Evolutionary conservation across 1,140 invertebrate species (phyloP).

Genomic region (Agraylea sexmaculata): DNA sequence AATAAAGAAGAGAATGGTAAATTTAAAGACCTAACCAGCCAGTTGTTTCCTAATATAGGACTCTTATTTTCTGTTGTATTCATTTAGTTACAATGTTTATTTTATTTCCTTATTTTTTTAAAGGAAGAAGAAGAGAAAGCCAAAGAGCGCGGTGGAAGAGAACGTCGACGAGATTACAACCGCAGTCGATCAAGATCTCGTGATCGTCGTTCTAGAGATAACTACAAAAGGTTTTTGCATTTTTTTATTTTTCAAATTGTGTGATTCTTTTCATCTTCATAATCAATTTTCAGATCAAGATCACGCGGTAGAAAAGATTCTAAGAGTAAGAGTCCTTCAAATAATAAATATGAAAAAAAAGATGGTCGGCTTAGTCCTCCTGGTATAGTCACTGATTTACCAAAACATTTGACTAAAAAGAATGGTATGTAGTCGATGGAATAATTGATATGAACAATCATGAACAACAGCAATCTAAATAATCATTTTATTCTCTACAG

Average conservation of each 20-base stretch:
- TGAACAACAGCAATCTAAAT: no score
- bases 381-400: slow-evolving; percentile 16
- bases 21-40: background rate
- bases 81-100: background rate
- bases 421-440: no score
- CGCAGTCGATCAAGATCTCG: slow-evolving; percentile 18
- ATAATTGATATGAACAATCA: no score
- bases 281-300: slow-evolving; percentile 16
- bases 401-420: slow-evolving; percentile 19
- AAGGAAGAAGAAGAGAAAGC: slow-evolving; percentile 37
- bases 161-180: slow-evolving; percentile 23
- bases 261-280: background rate
- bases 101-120: slow-evolving; percentile 10
- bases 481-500: slow-evolving; percentile 8
- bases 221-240: slow-evolving; percentile 15
- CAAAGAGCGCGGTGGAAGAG: slow-evolving; percentile 26
- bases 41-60: background rate
- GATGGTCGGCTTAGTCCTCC: slow-evolving; percentile 18
- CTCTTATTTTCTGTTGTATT: background rate
- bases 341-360: slow-evolving; percentile 12
- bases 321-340: slow-evolving; percentile 15
- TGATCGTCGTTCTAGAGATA: slow-evolving; percentile 18
- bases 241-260: slow-evolving; percentile 4
- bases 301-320: slow-evolving; percentile 15
- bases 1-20: slow-evolving; percentile 61